phyloP scores from a whole-genome alignment of 2,888 invertebrate genomes.

The Lapara coniferarum region DNA sequence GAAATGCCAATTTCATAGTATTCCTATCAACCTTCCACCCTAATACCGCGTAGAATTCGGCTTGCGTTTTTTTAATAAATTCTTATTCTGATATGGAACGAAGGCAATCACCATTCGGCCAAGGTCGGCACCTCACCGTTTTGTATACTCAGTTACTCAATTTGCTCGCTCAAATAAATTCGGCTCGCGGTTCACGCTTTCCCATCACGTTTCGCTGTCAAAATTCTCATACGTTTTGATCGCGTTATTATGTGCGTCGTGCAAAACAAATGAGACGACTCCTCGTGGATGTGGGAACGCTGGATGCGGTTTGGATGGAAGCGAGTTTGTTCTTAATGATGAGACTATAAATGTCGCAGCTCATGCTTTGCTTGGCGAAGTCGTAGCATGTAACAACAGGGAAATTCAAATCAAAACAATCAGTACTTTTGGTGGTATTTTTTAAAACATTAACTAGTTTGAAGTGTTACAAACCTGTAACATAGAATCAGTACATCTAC shows the following conservation, averaged over 20 bases:
- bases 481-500: no score
- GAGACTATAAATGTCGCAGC: neutral
- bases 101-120: slow-evolving; percentile 22
- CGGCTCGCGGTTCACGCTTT: slow-evolving; percentile 56
- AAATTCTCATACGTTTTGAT: slow-evolving; percentile 80
- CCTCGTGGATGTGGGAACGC: slow-evolving; percentile 28
- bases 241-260: slow-evolving; percentile 75
- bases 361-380: no score
- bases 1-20: no score
- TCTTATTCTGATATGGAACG: slow-evolving; percentile 20
- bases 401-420: no score
- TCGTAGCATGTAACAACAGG: no score
- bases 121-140: slow-evolving; percentile 28
- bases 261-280: slow-evolving; percentile 74
- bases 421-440: no score
- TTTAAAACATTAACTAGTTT: no score
- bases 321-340: neutral
- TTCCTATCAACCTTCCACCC: no score
- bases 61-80: slow-evolving; percentile 17
- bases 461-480: no score
- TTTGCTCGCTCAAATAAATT: slow-evolving; percentile 47
- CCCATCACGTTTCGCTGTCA: slow-evolving; percentile 71
- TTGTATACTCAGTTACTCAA: slow-evolving; percentile 41
- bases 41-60: neutral
- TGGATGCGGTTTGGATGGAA: neutral